Percentiles rank a stretch among this genome's conserved stretches.
These are phyloP conservation scores for Phylloscopus whistleri DNA, from an alignment of 2,113 vertebrate species.

Conservation along the genomic window DNA sequence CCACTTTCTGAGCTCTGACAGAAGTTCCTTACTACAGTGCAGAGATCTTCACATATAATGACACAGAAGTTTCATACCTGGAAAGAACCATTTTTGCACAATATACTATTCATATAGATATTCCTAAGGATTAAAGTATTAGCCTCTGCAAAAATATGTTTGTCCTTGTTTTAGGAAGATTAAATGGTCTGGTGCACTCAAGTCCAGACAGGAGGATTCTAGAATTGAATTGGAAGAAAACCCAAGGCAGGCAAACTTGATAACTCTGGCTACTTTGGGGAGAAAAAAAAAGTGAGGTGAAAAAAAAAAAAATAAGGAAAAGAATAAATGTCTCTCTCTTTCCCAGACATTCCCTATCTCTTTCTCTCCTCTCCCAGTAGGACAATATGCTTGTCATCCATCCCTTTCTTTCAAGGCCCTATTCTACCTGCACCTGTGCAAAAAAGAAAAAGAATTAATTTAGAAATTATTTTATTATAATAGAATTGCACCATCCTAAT, in stretches of 20 bases:
- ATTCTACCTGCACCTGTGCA: not conserved
- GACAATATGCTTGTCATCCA: not conserved
- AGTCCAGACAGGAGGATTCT: not conserved
- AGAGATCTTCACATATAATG: not conserved
- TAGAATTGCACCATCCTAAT: not conserved
- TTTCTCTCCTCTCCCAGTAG: not conserved
- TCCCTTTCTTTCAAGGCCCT: not conserved
- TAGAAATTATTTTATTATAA: not conserved
- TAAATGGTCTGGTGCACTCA: not conserved
- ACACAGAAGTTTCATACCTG: not conserved
- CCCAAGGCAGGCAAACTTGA: not conserved
- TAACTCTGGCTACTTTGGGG: not conserved
- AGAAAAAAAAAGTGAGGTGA: too few relatives aligned
- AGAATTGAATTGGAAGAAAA: not conserved
- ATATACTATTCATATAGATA: fast-evolving
- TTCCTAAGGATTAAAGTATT: not conserved
- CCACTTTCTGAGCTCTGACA: fast-evolving
- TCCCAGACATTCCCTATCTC: fast-evolving
- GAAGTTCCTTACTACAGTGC: not conserved
- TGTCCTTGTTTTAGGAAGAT: not conserved
- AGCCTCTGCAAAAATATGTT: not conserved
- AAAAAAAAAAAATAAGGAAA: too few relatives aligned
- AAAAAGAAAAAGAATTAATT: not conserved
- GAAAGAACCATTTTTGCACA: not conserved
- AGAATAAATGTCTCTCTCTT: not conserved